phyloP scores from a whole-genome alignment of 2,797 vertebrate species.

The Sebastes taczanowskii region DNA sequence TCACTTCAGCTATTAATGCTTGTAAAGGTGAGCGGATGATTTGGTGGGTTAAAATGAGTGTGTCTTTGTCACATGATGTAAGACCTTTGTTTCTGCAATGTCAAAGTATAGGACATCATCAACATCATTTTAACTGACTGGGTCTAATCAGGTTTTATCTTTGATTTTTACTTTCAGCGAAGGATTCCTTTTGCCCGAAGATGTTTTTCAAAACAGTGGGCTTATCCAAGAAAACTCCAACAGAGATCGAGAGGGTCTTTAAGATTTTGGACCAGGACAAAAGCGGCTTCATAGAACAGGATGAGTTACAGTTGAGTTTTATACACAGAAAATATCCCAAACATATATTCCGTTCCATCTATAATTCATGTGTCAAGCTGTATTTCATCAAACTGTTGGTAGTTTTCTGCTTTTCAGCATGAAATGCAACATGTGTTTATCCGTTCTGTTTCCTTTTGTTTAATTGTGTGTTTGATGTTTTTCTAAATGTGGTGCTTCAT shows the following conservation, averaged over 20 bases:
- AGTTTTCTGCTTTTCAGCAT: not conserved
- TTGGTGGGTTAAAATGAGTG: not conserved
- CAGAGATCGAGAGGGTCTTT: constrained; percentile 83
- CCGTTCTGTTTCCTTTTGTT: no score
- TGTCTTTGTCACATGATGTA: not conserved
- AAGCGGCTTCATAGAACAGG: constrained; percentile 85
- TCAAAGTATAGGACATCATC: not conserved
- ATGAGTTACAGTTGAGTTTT: constrained; percentile 84
- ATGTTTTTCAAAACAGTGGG: constrained; percentile 83
- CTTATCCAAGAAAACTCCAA: constrained; percentile 80
- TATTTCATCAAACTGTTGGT: not conserved
- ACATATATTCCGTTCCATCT: not conserved
- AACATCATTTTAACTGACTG: not conserved
- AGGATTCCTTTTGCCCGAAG: constrained; percentile 85
- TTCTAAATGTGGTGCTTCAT: not conserved
- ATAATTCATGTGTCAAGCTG: not conserved
- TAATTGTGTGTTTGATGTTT: not conserved
- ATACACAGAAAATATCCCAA: not conserved
- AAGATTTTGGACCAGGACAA: constrained; percentile 86
- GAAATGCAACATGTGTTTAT: not conserved
- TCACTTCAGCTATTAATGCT: constrained; percentile 88
- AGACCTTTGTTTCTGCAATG: not conserved
- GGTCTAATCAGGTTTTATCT: not conserved
- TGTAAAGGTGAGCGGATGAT: constrained; percentile 86
- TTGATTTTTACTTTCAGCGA: constrained; percentile 72